Evolutionary conservation across 1,140 invertebrate species (phyloP).

Genomic region (Eubasilissa regina): DNA sequence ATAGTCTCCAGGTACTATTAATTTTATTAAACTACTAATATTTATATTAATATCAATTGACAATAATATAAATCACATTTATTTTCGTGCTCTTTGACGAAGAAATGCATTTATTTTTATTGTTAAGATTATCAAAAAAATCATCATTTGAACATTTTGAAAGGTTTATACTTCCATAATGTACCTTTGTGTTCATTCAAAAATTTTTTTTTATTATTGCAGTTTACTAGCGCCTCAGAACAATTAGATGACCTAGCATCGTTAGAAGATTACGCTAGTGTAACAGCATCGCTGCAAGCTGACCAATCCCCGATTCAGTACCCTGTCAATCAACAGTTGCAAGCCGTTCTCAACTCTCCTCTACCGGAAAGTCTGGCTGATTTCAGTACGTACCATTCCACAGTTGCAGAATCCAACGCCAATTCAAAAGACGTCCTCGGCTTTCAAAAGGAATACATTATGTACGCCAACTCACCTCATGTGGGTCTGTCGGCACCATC

Average conservation of each 20-base stretch:
- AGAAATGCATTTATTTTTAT: no score
- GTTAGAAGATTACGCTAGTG: constrained; percentile 77
- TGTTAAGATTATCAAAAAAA: no score
- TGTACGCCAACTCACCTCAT: constrained; percentile 71
- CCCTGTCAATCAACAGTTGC: constrained; percentile 80
- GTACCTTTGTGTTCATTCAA: background rate
- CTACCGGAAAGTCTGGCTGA: constrained; percentile 85
- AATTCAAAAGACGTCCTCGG: constrained; percentile 58
- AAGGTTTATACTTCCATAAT: background rate
- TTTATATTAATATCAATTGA: no score
- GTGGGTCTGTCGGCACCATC: constrained; percentile 71
- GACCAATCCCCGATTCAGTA: constrained; percentile 74
- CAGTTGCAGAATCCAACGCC: constrained; percentile 66
- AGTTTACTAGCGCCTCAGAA: constrained; percentile 79
- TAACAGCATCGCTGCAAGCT: constrained; percentile 72
- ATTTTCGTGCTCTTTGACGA: no score
- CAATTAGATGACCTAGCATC: constrained; percentile 79
- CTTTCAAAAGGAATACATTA: constrained; percentile 60
- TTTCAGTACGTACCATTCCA: constrained; percentile 83
- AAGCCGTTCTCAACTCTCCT: constrained; percentile 82
- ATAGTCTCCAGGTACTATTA: constrained; percentile 60
- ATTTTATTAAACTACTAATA: no score
- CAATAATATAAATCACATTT: no score
- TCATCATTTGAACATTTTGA: no score
- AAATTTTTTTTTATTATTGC: constrained; percentile 67